These are phyloP conservation scores for Montipora foliosa DNA, from an alignment of 64 coral and sea anemone species.

Conservation along the genomic window DNA sequence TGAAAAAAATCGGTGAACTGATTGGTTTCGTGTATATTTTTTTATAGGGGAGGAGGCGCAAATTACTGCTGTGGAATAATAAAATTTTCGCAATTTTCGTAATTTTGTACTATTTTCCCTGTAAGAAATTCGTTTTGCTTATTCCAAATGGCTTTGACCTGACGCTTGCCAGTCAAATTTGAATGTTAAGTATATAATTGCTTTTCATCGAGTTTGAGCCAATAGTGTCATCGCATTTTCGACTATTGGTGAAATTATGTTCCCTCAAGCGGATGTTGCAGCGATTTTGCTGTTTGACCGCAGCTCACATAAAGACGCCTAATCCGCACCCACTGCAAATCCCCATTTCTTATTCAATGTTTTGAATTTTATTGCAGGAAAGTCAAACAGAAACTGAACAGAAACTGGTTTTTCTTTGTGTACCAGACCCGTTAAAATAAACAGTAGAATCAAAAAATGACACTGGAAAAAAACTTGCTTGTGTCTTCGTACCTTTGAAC, in stretches of 20 bases:
- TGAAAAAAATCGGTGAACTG: too few relatives aligned
- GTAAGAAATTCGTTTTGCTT: too few relatives aligned
- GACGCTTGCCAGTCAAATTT: background rate
- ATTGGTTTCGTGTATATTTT: too few relatives aligned
- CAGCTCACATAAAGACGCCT: background rate
- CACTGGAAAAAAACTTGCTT: too few relatives aligned
- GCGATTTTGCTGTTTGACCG: background rate
- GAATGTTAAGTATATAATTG: background rate
- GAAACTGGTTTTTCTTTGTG: background rate
- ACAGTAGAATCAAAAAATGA: background rate
- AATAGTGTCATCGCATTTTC: background rate
- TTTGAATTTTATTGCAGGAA: too few relatives aligned
- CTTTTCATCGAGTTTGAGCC: conserved; percentile 1
- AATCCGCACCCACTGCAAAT: background rate
- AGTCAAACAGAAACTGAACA: too few relatives aligned
- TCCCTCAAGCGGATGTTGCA: background rate
- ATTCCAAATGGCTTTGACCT: background rate
- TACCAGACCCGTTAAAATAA: background rate
- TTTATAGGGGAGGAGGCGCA: too few relatives aligned
- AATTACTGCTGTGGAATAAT: too few relatives aligned
- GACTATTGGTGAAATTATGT: background rate
- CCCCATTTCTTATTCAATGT: background rate
- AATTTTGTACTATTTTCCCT: background rate
- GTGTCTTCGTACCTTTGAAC: too few relatives aligned
- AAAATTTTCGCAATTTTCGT: too few relatives aligned